Conservation (phyloP, 2,113 vertebrate species). For the Melanostigma gelatinosum region DNA sequence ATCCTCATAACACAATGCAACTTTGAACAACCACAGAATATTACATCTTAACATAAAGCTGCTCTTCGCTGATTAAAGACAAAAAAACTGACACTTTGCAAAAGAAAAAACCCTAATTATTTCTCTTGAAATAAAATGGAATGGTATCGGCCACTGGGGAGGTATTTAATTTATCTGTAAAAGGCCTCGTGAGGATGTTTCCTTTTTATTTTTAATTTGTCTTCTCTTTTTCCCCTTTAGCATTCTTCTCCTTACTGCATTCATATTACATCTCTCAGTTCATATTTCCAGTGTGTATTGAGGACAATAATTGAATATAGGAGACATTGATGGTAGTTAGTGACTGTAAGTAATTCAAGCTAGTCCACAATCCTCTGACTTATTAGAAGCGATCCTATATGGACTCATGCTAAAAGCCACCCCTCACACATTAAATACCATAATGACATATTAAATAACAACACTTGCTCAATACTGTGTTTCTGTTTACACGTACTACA, state of each 20-base stretch:
- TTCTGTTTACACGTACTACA: neutral
- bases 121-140: constrained; percentile 82
- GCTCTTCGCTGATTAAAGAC: constrained; percentile 81
- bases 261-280: constrained; percentile 47
- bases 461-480: neutral
- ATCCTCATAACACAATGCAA: constrained; percentile 52
- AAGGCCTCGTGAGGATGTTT: constrained; percentile 79
- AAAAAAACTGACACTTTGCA: constrained; percentile 47
- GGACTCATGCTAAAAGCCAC: constrained; percentile 47
- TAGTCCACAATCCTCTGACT: constrained; percentile 48
- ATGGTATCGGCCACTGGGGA: constrained; percentile 78
- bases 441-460: neutral
- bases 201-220: constrained; percentile 71
- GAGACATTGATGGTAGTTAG: constrained; percentile 48
- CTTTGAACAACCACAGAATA: constrained; percentile 54
- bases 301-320: constrained; percentile 37
- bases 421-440: constrained; percentile 38
- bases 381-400: constrained; percentile 47
- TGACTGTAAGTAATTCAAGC: constrained; percentile 57
- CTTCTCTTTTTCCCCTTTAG: constrained; percentile 61
- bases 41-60: constrained; percentile 67
- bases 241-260: constrained; percentile 52
- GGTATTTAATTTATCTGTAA: constrained; percentile 86
- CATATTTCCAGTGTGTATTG: constrained; percentile 14
- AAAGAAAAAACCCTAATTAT: constrained; percentile 79